phyloP scores from a whole-genome alignment of 2,888 invertebrate genomes.

The Eulithis testata region DNA sequence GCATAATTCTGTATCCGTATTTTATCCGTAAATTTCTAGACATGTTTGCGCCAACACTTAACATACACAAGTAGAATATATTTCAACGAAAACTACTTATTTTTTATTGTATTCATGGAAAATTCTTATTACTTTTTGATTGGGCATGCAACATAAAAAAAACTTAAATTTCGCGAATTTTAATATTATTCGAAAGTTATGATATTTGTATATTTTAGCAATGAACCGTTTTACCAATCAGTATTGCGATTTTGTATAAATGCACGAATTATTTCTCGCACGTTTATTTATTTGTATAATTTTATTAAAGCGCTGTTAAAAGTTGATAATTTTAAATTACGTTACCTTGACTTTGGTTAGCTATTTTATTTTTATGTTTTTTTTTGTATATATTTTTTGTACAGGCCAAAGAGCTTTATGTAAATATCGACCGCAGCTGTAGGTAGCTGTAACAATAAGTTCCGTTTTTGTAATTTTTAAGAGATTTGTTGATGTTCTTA shows the following conservation, averaged over 20 bases:
- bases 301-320: slow-evolving; percentile 68
- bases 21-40: slow-evolving; percentile 20
- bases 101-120: neutral
- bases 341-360: slow-evolving; percentile 74
- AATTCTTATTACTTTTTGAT: neutral
- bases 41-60: slow-evolving; percentile 21
- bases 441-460: slow-evolving; percentile 66
- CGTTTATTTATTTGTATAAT: slow-evolving; percentile 47
- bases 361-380: slow-evolving; percentile 63
- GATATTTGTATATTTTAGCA: slow-evolving; percentile 39
- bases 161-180: neutral
- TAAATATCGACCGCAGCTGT: slow-evolving; percentile 75
- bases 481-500: slow-evolving; percentile 84
- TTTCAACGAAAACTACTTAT: too few relatives aligned
- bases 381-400: slow-evolving; percentile 70
- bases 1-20: slow-evolving; percentile 13
- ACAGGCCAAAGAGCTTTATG: slow-evolving; percentile 83
- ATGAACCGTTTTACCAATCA: slow-evolving; percentile 59
- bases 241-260: slow-evolving; percentile 56
- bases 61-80: neutral
- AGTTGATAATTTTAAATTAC: slow-evolving; percentile 78
- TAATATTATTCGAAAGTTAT: slow-evolving; percentile 20
- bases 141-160: slow-evolving; percentile 6
- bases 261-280: slow-evolving; percentile 39
- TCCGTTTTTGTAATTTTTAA: slow-evolving; percentile 83